A percentile compares a stretch with the other conserved stretches of the same genome.
Conservation (phyloP, 1,140 invertebrate species). For the Oreohelix idahoensis region DNA sequence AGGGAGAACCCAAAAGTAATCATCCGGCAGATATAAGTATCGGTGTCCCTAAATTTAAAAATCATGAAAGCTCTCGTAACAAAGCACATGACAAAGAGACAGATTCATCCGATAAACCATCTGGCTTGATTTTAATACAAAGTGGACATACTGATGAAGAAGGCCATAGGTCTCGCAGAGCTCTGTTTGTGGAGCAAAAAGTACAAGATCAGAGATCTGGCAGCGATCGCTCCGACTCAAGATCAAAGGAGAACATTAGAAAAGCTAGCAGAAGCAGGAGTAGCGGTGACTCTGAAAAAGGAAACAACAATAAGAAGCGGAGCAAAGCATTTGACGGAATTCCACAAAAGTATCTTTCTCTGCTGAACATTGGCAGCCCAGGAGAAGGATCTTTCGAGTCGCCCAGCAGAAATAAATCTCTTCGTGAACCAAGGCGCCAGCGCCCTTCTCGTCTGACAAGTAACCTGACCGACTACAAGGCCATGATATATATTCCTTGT, state of each 20-base stretch:
- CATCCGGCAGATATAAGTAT: not conserved
- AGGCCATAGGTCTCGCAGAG: conserved; percentile 1
- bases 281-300: conserved; percentile 4
- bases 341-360: conserved; percentile 38
- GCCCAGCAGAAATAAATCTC: not conserved
- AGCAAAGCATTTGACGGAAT: conserved; percentile 33
- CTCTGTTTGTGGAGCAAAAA: conserved; percentile 14
- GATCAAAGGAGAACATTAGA: not conserved
- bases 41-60: not conserved
- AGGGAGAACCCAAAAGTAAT: no score
- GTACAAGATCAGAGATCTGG: not conserved
- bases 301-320: conserved; percentile 12
- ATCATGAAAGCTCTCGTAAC: not conserved
- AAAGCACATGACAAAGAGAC: not conserved
- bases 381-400: conserved; percentile 32
- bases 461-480: conserved; percentile 42
- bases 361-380: conserved; percentile 29
- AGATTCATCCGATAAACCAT: not conserved
- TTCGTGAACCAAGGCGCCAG: conserved; percentile 30
- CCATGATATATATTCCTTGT: conserved; percentile 46
- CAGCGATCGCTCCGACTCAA: not conserved
- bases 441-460: conserved; percentile 39
- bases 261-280: conserved; percentile 31
- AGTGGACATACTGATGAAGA: not conserved
- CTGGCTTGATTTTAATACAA: not conserved